These are phyloP conservation scores for Pristionchus fissidentatus DNA, from an alignment of 2,888 invertebrate species.

Conservation along the genomic window DNA sequence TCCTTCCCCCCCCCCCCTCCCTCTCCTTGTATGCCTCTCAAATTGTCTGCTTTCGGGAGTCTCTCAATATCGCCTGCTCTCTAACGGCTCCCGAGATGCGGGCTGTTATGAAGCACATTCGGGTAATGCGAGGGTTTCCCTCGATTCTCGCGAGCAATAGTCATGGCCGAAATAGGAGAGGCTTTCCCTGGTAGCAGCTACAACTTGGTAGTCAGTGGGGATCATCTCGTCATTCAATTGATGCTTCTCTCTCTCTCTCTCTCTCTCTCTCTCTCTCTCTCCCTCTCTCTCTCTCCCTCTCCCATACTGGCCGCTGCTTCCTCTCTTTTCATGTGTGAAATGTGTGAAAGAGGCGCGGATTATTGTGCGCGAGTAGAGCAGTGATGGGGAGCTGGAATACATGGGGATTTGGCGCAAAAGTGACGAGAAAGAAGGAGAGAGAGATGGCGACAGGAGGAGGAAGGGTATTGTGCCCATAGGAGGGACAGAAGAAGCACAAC, in stretches of 20 bases:
- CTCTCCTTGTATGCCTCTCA: slow-evolving; percentile 1
- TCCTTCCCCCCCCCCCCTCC: background rate
- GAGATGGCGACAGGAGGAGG: background rate
- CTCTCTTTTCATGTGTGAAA: background rate
- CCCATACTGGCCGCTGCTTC: background rate
- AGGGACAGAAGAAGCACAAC: background rate
- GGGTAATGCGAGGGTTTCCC: background rate
- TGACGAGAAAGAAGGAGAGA: background rate
- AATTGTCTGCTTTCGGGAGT: background rate
- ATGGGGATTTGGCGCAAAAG: background rate
- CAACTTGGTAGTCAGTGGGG: too few species aligned
- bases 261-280: slow-evolving; percentile 24
- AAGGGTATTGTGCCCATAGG: background rate
- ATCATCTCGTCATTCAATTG: background rate
- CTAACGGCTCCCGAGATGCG: background rate
- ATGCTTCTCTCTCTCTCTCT: background rate
- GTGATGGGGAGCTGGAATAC: slow-evolving; percentile 13
- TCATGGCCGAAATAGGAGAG: too few species aligned
- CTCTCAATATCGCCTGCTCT: background rate
- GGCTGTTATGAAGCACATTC: background rate
- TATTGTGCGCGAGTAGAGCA: background rate
- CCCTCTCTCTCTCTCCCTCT: background rate
- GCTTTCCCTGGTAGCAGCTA: too few species aligned
- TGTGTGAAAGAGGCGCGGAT: slow-evolving; percentile 28
- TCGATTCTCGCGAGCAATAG: too few species aligned